Conservation (phyloP, 2,113 vertebrate species). For the Antechinus stuartii region DNA sequence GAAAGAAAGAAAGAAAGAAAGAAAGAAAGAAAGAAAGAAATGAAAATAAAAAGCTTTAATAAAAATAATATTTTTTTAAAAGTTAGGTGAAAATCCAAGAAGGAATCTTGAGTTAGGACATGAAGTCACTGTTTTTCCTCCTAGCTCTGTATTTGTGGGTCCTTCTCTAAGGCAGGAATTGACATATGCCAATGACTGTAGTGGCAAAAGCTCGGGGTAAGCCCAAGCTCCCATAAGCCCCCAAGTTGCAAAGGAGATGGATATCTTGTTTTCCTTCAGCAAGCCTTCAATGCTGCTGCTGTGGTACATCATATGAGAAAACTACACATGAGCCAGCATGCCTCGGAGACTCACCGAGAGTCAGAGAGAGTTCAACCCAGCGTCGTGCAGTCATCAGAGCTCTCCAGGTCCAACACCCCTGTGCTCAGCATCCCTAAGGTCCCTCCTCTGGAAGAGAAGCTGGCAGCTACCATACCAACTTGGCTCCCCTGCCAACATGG, state of each 20-base stretch:
- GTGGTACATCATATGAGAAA: slow-evolving; percentile 93
- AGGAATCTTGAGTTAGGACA: neutral
- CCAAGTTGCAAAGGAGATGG: rapidly evolving
- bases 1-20: no score
- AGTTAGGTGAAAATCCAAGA: neutral
- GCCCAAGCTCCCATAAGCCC: neutral
- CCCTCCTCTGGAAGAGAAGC: neutral
- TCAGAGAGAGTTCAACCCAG: slow-evolving; percentile 47
- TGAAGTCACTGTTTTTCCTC: neutral
- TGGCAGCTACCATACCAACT: rapidly evolving
- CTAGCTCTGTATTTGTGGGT: neutral
- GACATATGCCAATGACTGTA: neutral
- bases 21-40: no score
- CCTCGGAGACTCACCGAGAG: neutral
- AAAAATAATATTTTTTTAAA: neutral
- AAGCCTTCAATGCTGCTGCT: slow-evolving; percentile 91
- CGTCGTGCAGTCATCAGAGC: slow-evolving; percentile 64
- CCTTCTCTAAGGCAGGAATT: neutral
- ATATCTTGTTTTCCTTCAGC: slow-evolving; percentile 81
- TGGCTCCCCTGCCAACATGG: slow-evolving; percentile 13
- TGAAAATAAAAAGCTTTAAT: no score
- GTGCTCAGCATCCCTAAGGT: slow-evolving; percentile 25
- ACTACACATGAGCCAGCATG: slow-evolving; percentile 87
- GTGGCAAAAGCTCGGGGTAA: neutral
- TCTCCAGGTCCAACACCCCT: slow-evolving; percentile 66